Percentiles rank a stretch among this genome's conserved stretches.
These are phyloP conservation scores for Chamaetylas fuelleborni DNA, from an alignment of 2,113 vertebrate genomes.

Conservation along the genomic window DNA sequence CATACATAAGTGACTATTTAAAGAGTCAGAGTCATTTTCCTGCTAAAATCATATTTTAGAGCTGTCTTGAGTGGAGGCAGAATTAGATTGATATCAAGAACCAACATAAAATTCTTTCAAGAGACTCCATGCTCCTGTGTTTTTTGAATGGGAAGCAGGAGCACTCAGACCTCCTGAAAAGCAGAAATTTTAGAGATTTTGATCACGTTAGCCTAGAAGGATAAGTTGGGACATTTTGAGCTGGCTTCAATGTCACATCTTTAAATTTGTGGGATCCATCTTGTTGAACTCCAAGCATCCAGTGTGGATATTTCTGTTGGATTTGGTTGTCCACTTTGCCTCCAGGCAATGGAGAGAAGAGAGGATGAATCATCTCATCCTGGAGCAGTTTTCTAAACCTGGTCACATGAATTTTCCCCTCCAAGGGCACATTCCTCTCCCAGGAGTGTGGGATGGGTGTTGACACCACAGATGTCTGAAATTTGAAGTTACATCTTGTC, in stretches of 20 bases:
- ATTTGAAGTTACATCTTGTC: not conserved
- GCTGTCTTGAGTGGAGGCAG: not conserved
- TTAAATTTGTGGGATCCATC: not conserved
- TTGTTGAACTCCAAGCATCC: no score
- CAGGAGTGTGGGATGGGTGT: slow-evolving; percentile 1
- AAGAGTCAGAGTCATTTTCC: not conserved
- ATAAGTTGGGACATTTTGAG: not conserved
- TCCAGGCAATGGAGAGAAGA: not conserved
- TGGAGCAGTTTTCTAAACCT: not conserved
- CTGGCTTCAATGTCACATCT: not conserved
- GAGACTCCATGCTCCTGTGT: no score
- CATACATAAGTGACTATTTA: not conserved
- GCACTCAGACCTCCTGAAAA: not conserved
- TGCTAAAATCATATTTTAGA: not conserved
- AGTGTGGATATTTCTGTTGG: not conserved
- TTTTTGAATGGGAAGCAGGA: not conserved
- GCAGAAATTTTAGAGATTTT: not conserved
- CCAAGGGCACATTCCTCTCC: not conserved
- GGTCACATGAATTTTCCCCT: not conserved
- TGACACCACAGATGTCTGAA: not conserved
- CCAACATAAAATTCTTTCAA: not conserved
- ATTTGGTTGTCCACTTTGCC: not conserved
- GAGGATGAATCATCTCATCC: not conserved
- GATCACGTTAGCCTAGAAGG: not conserved
- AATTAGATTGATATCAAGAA: not conserved